A percentile compares a stretch with the other conserved stretches of the same genome.
These are phyloP conservation scores for Tetrapedia diversipes DNA, from an alignment of 2,888 invertebrate genomes.

Conservation along the genomic window DNA sequence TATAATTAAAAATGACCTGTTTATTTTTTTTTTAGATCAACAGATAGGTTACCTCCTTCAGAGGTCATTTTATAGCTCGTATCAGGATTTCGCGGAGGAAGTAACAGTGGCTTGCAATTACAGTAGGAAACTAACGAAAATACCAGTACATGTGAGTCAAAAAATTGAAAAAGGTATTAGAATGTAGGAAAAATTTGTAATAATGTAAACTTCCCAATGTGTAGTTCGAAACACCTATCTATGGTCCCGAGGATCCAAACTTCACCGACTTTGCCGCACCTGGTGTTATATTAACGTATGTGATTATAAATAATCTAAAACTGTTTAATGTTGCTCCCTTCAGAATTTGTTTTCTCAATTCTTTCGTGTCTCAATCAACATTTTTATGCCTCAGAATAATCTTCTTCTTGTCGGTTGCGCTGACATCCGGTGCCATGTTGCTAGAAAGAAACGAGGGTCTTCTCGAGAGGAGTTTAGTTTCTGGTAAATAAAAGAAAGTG, in stretches of 20 bases:
- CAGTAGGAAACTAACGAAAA: constrained; percentile 86
- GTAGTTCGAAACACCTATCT: constrained; percentile 89
- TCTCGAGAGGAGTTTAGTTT: constrained; percentile 93
- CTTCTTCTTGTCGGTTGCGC: constrained; percentile 96
- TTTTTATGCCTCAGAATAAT: constrained; percentile 87
- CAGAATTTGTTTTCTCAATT: background rate
- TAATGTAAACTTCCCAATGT: constrained; percentile 5
- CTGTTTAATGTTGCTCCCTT: too few relatives aligned
- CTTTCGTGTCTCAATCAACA: background rate
- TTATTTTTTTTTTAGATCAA: constrained; percentile 88
- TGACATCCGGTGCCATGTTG: constrained; percentile 95
- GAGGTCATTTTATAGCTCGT: constrained; percentile 89
- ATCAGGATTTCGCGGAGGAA: constrained; percentile 88
- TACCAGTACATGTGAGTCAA: constrained; percentile 86
- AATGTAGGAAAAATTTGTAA: background rate
- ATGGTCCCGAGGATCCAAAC: constrained; percentile 90
- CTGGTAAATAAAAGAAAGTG: constrained; percentile 85
- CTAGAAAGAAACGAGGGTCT: constrained; percentile 95
- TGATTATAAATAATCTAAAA: constrained; percentile 67
- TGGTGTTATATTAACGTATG: constrained; percentile 94
- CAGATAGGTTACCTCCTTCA: constrained; percentile 93
- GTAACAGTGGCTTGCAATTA: constrained; percentile 87
- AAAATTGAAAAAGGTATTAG: background rate
- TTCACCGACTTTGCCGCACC: constrained; percentile 98
- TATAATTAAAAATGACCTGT: background rate